phyloP scores from a whole-genome alignment of 2,888 invertebrate genomes.

The Callyntrura sp. region DNA sequence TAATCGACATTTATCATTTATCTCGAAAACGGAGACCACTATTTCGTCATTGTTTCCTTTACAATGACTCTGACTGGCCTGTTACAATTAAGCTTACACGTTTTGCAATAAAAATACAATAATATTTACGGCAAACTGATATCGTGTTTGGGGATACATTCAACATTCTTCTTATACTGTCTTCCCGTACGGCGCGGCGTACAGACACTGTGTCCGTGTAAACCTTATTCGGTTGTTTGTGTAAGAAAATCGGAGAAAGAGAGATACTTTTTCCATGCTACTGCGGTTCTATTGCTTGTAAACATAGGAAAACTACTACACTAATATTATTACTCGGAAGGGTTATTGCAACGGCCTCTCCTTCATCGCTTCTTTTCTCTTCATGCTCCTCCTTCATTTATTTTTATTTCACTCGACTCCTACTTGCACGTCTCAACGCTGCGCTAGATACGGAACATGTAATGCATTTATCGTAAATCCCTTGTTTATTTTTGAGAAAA shows the following conservation, averaged over 20 bases:
- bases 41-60: too few species aligned
- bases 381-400: neutral
- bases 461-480: slow-evolving; percentile 3
- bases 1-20: too few species aligned
- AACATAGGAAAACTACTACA: neutral
- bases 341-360: neutral
- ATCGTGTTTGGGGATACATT: too few species aligned
- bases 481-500: slow-evolving; percentile 12
- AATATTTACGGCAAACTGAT: too few species aligned
- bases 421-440: neutral
- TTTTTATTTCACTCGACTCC: slow-evolving; percentile 6
- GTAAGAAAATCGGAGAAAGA: neutral
- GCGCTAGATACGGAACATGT: slow-evolving; percentile 11
- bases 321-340: neutral
- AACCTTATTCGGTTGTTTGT: too few species aligned
- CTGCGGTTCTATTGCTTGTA: neutral
- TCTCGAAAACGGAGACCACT: too few species aligned
- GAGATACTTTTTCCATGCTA: neutral
- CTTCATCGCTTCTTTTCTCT: neutral
- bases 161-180: too few species aligned
- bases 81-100: neutral
- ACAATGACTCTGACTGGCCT: too few species aligned
- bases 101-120: neutral
- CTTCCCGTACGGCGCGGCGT: too few species aligned
- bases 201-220: too few species aligned